Evolutionary conservation across 2,113 vertebrate species (phyloP), one percentile per base, ranked within the genome.

Genomic region (Pelecanus crispus): DNA sequence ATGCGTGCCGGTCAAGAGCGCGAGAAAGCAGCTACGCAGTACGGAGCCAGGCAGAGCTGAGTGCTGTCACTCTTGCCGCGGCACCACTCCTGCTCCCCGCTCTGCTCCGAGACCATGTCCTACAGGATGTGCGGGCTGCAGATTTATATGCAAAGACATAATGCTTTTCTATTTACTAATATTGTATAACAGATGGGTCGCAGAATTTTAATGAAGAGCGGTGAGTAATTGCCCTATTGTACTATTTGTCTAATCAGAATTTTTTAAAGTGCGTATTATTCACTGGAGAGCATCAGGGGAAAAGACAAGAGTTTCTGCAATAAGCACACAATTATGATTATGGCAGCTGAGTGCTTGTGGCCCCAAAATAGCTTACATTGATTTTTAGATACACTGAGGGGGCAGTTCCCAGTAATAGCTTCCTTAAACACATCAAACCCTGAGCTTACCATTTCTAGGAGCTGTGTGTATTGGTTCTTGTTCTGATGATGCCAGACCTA

Each of bases 221-320:
- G 77, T 86, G 92, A 94, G 68, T 77, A 96, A 91, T 44, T 91
- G 84, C 58, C 81, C 74, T 77, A 16, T 77, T 94, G 70, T 58
- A 72, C 77, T 82, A 73, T 90, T 78, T 94, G 81, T 86, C 91
- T 94, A 91, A 96, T 81, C 89, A 93, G 78, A 94, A 59, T 59
- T 85, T 92, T 87, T 92, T 53, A 6, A 94, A 96, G 81, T 74
- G 63, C 0, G 0, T 55, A 55, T 61, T 94, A 88, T 70, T 89
- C 92, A 87, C 45, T 62, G 66, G 66, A 85, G 45, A 82, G 71
- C 38, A 85, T 29, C 84, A 73, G 45, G 81, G 75, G 91, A 94
- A 89, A 95, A 94, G 40, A 86, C 26, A 70, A 80, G 73, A 32
- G 32, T 67, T 95, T 90, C 84, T 95, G 81, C 66, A 95, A 91